These are phyloP conservation scores for Gymnogyps californianus DNA, from an alignment of 2,113 vertebrate species.

Conservation along the genomic window DNA sequence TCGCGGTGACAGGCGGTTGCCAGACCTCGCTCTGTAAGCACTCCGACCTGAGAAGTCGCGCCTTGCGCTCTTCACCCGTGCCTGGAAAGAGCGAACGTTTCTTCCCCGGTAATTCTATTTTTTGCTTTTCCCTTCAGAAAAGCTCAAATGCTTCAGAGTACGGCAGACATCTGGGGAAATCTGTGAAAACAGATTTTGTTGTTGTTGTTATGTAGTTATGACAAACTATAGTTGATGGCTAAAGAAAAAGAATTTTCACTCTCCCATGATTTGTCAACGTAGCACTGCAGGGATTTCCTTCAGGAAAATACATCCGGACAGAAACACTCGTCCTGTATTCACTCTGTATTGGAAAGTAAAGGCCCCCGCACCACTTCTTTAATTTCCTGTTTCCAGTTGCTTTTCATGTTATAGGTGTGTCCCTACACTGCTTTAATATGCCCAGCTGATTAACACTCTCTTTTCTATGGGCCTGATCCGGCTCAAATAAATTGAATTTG, in stretches of 20 bases:
- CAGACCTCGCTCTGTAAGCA: too few species aligned
- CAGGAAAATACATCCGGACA: neutral
- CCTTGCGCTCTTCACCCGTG: accelerated
- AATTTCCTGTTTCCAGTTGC: too few species aligned
- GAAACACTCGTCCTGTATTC: too few species aligned
- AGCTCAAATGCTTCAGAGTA: neutral
- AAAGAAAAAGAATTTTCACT: neutral
- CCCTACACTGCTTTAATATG: neutral
- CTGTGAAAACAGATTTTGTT: neutral
- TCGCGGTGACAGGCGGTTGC: neutral
- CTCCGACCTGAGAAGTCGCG: too few species aligned
- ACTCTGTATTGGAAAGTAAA: neutral
- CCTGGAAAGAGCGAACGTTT: accelerated
- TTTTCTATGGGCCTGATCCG: neutral
- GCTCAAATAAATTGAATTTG: neutral
- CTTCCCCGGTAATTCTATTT: accelerated
- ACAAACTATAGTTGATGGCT: neutral
- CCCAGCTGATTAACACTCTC: neutral
- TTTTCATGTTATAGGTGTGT: neutral
- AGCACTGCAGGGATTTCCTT: neutral
- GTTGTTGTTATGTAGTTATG: too few species aligned
- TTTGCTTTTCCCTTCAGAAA: neutral
- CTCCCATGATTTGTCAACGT: neutral
- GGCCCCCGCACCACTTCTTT: neutral
- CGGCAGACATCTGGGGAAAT: neutral